phyloP scores from a whole-genome alignment of 1,140 invertebrate genomes.

The Drosophila elegans region DNA sequence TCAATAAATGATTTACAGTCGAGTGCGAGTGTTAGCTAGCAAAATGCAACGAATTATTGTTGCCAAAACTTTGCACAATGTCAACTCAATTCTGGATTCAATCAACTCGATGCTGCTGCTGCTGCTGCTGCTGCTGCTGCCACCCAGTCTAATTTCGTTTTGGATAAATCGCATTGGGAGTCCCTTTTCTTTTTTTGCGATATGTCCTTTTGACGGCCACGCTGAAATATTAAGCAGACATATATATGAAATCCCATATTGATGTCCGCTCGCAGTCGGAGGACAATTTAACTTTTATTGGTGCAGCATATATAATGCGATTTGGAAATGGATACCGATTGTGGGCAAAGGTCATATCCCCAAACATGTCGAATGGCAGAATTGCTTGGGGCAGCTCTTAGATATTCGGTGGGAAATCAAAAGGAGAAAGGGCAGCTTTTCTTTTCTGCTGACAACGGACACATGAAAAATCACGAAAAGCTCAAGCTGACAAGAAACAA shows the following conservation, averaged over 20 bases:
- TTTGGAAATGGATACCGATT: conserved; percentile 69
- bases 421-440: conserved; percentile 43
- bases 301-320: conserved; percentile 68
- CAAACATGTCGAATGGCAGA: conserved; percentile 24
- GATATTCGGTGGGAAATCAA: conserved; percentile 29
- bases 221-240: conserved; percentile 75
- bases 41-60: conserved; percentile 39
- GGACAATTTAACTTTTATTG: conserved; percentile 80
- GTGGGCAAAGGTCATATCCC: conserved; percentile 71
- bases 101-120: conserved; percentile 16
- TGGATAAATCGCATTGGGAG: conserved; percentile 31
- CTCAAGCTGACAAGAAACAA: conserved; percentile 71
- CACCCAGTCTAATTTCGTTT: conserved; percentile 56
- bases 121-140: conserved; percentile 14
- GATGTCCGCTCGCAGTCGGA: conserved; percentile 50
- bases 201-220: conserved; percentile 66
- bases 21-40: conserved; percentile 8
- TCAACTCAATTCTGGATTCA: conserved; percentile 49
- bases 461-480: conserved; percentile 69
- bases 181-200: conserved; percentile 9
- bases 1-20: conserved; percentile 53
- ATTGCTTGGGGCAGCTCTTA: conserved; percentile 49
- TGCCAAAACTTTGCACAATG: conserved; percentile 37
- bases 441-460: conserved; percentile 59
- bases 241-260: conserved; percentile 79